A percentile compares a stretch with the other conserved stretches of the same genome.
These are phyloP conservation scores for Macroramphosus scolopax DNA, from an alignment of 2,797 vertebrate species.

Conservation along the genomic window DNA sequence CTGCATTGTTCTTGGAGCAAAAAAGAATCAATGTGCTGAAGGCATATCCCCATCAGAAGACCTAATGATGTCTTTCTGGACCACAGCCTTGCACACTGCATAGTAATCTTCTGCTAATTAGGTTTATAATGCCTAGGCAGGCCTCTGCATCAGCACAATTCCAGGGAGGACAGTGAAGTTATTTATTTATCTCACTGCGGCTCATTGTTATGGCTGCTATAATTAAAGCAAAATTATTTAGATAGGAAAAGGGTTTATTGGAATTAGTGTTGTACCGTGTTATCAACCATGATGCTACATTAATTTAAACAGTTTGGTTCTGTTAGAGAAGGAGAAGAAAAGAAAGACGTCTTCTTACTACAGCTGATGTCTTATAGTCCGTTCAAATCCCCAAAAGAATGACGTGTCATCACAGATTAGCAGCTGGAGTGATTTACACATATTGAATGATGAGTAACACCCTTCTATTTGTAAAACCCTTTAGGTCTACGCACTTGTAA, in stretches of 20 bases:
- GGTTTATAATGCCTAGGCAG: slow-evolving; percentile 85
- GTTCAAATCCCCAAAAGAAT: slow-evolving; percentile 16
- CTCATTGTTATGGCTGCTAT: slow-evolving; percentile 74
- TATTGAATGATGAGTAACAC: slow-evolving; percentile 33
- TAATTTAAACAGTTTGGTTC: slow-evolving; percentile 47
- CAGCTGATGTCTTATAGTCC: slow-evolving; percentile 7
- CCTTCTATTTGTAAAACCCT: slow-evolving; percentile 38
- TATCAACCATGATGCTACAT: slow-evolving; percentile 69
- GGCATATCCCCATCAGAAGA: slow-evolving; percentile 86
- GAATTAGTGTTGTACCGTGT: slow-evolving; percentile 65
- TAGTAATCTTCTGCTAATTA: slow-evolving; percentile 88
- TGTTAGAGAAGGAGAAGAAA: slow-evolving; percentile 37
- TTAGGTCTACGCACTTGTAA: slow-evolving; percentile 32
- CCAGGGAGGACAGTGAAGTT: slow-evolving; percentile 77
- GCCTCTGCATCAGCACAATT: slow-evolving; percentile 81
- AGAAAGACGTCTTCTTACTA: slow-evolving; percentile 5
- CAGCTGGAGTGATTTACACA: slow-evolving; percentile 15
- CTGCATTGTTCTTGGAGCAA: slow-evolving; percentile 84
- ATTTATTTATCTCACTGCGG: slow-evolving; percentile 80
- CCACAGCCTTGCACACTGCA: slow-evolving; percentile 84
- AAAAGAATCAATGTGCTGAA: slow-evolving; percentile 84
- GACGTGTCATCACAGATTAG: slow-evolving; percentile 19
- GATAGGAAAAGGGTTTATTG: slow-evolving; percentile 67
- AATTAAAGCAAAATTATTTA: slow-evolving; percentile 81
- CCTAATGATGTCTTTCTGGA: slow-evolving; percentile 87